Conservation (phyloP, 2,888 invertebrate species). For the Leptinotarsa peninsularis region DNA sequence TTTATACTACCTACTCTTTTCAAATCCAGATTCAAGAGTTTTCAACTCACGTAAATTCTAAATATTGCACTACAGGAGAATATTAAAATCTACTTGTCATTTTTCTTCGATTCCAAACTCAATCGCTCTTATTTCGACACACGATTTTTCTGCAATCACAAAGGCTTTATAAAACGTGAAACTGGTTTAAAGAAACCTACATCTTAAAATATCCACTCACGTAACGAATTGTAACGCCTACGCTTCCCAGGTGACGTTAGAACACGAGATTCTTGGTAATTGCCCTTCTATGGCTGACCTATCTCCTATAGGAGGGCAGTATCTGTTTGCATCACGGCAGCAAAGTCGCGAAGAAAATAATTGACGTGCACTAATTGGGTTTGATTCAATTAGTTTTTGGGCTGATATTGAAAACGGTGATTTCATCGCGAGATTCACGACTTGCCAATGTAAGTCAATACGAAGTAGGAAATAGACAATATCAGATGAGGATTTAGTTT, state of each 20-base stretch:
- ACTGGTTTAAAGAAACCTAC: background rate
- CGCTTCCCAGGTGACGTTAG: constrained; percentile 1
- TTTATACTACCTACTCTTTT: background rate
- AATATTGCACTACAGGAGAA: background rate
- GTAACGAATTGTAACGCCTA: background rate
- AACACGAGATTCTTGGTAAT: constrained; percentile 7
- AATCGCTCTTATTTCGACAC: background rate
- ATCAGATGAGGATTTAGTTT: too few species aligned
- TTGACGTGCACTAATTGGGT: constrained; percentile 7
- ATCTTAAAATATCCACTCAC: background rate
- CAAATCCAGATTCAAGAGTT: background rate
- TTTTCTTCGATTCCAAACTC: background rate
- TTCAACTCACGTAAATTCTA: background rate
- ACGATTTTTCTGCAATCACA: background rate
- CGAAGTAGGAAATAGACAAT: background rate
- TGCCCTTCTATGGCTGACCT: constrained; percentile 8
- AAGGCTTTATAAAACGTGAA: constrained; percentile 1
- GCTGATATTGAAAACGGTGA: background rate
- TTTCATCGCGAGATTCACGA: background rate
- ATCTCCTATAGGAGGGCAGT: background rate
- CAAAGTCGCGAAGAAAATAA: background rate
- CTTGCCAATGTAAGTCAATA: background rate
- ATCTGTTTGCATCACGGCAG: constrained; percentile 3
- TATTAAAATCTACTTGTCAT: constrained; percentile 1
- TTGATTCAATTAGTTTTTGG: background rate